phyloP scores from a whole-genome alignment of 2,888 invertebrate species.

The Desoria tigrina region DNA sequence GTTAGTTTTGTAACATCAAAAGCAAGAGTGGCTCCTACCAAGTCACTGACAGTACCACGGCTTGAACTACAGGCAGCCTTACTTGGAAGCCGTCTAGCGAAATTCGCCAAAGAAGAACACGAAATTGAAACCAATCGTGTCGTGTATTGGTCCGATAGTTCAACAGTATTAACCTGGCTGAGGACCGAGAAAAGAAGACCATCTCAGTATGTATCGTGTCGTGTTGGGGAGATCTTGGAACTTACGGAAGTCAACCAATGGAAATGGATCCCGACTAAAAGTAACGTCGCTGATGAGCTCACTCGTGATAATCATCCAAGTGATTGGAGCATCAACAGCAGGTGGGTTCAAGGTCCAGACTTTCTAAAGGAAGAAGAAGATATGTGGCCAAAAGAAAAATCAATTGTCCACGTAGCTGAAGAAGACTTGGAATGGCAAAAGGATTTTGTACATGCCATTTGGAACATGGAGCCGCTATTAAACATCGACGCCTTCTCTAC shows the following conservation, averaged over 20 bases:
- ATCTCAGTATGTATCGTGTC: constrained; percentile 40
- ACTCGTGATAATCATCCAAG: constrained; percentile 28
- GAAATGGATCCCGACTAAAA: constrained; percentile 43
- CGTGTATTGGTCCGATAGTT: constrained; percentile 39
- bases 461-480: not conserved
- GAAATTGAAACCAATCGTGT: not conserved
- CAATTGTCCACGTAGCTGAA: not conserved
- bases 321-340: constrained; percentile 16
- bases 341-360: constrained; percentile 48
- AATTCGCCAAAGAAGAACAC: not conserved
- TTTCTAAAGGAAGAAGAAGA: constrained; percentile 31
- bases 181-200: constrained; percentile 23
- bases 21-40: constrained; percentile 41
- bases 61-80: constrained; percentile 47
- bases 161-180: constrained; percentile 45
- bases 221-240: constrained; percentile 41
- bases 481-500: not conserved
- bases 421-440: no score
- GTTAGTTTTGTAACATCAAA: constrained; percentile 35
- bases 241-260: constrained; percentile 27
- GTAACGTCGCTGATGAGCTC: constrained; percentile 49
- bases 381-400: constrained; percentile 40
- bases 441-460: no score
- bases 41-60: constrained; percentile 38
- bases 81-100: constrained; percentile 33